A percentile compares a stretch with the other conserved stretches of the same genome.
phyloP scores from a whole-genome alignment of 1,140 invertebrate genomes.

The Laupala kohalensis region DNA sequence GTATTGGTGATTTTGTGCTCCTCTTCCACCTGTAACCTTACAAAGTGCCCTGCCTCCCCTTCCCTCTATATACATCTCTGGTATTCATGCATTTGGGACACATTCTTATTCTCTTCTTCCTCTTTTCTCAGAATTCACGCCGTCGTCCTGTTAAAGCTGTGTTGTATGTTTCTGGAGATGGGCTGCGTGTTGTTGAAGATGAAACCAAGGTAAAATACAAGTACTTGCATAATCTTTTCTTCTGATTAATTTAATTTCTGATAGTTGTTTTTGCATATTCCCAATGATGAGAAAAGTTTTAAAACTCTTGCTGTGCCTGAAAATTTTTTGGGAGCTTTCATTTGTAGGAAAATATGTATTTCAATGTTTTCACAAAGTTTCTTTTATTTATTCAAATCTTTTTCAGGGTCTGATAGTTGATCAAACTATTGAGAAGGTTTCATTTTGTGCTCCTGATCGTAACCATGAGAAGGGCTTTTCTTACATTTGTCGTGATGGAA shows the following conservation, averaged over 20 bases:
- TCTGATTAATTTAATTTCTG: no score
- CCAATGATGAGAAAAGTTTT: not conserved
- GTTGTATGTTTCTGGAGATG: conserved; percentile 93
- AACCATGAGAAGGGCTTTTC: conserved; percentile 97
- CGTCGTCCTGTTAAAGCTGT: conserved; percentile 75
- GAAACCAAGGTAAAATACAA: conserved; percentile 88
- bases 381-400: conserved; percentile 7
- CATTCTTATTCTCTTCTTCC: not conserved
- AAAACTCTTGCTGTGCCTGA: not conserved
- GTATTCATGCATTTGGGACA: no score
- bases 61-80: no score
- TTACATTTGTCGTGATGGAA: conserved; percentile 78
- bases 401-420: conserved; percentile 86
- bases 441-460: conserved; percentile 97
- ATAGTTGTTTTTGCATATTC: not conserved
- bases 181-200: conserved; percentile 93
- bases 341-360: not conserved
- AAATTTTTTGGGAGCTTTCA: not conserved
- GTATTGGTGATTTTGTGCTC: not conserved
- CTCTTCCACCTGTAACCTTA: no score
- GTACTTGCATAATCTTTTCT: not conserved
- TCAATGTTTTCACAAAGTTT: conserved; percentile 4
- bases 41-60: no score
- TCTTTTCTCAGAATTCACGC: conserved; percentile 62
- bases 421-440: conserved; percentile 99